Evolutionary conservation across 2,888 invertebrate species (phyloP).

Genomic region (Steinernema hermaphroditum): DNA sequence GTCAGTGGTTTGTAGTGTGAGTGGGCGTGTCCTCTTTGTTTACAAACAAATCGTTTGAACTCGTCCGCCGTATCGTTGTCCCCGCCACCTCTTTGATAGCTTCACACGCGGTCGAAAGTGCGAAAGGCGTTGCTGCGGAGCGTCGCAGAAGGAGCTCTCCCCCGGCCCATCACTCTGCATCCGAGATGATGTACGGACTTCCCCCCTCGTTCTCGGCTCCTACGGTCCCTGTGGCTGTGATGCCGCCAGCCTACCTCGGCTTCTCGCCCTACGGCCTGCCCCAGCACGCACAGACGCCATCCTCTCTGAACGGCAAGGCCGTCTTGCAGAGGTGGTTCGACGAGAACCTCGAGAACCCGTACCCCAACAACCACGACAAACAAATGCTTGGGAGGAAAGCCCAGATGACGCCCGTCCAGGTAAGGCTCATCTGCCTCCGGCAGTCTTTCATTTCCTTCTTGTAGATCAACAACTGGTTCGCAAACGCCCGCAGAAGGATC

Average conservation of each 20-base stretch:
- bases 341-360: conserved; percentile 13
- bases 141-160: not conserved
- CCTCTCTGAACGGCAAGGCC: not conserved
- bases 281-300: not conserved
- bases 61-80: not conserved
- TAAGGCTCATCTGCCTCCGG: too few relatives aligned
- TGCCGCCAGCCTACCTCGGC: not conserved
- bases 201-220: not conserved
- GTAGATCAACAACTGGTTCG: conserved; percentile 25
- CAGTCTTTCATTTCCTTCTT: not conserved
- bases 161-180: not conserved
- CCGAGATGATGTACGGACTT: conserved; percentile 25
- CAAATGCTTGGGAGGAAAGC: not conserved
- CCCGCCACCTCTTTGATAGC: conserved; percentile 29
- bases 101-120: conserved; percentile 19
- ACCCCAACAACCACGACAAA: conserved; percentile 27
- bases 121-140: conserved; percentile 24
- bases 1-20: conserved; percentile 21
- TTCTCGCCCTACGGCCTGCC: conserved; percentile 13
- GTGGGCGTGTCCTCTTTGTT: not conserved
- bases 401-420: conserved; percentile 2
- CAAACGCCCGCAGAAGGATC: conserved; percentile 22
- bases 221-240: not conserved
- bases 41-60: conserved; percentile 29
- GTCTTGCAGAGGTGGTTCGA: not conserved